Conservation (phyloP, 2,797 vertebrate genomes). For the Acanthurus leucopareius region DNA sequence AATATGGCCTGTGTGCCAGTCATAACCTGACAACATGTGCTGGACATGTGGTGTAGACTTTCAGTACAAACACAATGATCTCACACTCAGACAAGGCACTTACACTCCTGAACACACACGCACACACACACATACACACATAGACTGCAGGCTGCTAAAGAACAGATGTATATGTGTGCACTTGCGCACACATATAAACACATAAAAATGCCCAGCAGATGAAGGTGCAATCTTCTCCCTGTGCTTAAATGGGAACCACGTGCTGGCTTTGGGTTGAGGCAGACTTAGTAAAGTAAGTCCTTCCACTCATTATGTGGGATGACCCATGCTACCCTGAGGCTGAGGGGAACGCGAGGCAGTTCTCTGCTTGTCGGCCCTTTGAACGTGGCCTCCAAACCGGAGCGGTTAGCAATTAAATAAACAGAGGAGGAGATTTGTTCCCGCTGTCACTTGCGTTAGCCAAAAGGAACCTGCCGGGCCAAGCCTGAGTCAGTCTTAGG, state of each 20-base stretch:
- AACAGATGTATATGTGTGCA: conserved; percentile 68
- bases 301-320: conserved; percentile 82
- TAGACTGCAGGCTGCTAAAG: conserved; percentile 46
- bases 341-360: conserved; percentile 60
- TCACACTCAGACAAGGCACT: conserved; percentile 62
- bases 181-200: conserved; percentile 58
- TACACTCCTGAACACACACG: conserved; percentile 49
- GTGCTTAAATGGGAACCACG: conserved; percentile 77
- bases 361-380: conserved; percentile 63
- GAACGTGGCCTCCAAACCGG: conserved; percentile 73
- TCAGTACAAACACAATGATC: conserved; percentile 65
- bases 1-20: conserved; percentile 64
- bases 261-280: conserved; percentile 65
- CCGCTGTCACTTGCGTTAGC: conserved; percentile 76
- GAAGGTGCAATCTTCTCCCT: conserved; percentile 74
- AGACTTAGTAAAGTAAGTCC: conserved; percentile 77
- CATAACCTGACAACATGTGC: conserved; percentile 74
- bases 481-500: conserved; percentile 68
- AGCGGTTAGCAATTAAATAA: conserved; percentile 80
- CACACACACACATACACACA: conserved; percentile 6
- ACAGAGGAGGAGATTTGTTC: conserved; percentile 80
- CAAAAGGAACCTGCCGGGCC: conserved; percentile 72
- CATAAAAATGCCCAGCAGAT: conserved; percentile 72
- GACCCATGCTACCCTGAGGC: conserved; percentile 73
- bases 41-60: conserved; percentile 69